Evolutionary conservation across 2,113 vertebrate genomes (phyloP).

Genomic region (Pachypanchax playfairii): DNA sequence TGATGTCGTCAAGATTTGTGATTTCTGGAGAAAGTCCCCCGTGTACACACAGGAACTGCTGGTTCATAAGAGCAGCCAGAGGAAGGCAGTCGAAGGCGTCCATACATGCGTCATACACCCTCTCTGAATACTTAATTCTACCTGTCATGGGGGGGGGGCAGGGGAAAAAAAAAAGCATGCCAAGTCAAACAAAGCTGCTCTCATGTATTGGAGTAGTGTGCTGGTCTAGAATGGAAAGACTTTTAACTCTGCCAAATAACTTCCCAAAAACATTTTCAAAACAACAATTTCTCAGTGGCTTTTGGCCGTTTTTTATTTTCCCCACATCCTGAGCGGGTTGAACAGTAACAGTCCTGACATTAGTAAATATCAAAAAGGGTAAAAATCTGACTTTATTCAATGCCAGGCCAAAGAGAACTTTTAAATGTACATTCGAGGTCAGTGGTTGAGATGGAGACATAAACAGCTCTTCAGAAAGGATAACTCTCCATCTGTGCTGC

Average conservation of each 20-base stretch:
- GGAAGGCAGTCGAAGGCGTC: slow-evolving; percentile 99
- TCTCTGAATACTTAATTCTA: slow-evolving; percentile 99
- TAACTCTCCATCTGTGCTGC: slow-evolving; percentile 50
- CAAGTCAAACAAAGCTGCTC: slow-evolving; percentile 64
- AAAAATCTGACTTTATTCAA: slow-evolving; percentile 36
- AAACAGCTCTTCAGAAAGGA: slow-evolving; percentile 56
- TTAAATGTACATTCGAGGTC: slow-evolving; percentile 36
- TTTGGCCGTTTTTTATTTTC: neutral
- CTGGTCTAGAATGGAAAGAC: slow-evolving; percentile 38
- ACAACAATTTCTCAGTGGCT: slow-evolving; percentile 35
- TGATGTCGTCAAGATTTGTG: slow-evolving; percentile 98
- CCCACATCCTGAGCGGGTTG: slow-evolving; percentile 27
- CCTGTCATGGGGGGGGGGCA: slow-evolving; percentile 79
- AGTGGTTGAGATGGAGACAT: slow-evolving; percentile 29
- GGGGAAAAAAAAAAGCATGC: slow-evolving; percentile 32
- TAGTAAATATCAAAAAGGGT: slow-evolving; percentile 72
- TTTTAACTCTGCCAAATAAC: slow-evolving; percentile 49
- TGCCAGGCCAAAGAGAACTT: slow-evolving; percentile 41
- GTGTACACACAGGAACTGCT: slow-evolving; percentile 97
- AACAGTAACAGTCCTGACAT: slow-evolving; percentile 73
- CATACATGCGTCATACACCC: slow-evolving; percentile 98
- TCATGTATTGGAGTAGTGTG: slow-evolving; percentile 48
- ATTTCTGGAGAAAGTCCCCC: slow-evolving; percentile 98
- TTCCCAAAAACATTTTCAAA: slow-evolving; percentile 53
- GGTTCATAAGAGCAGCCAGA: slow-evolving; percentile 98